These are phyloP conservation scores for Calliopum simillimum DNA, from an alignment of 2,888 invertebrate species.

Conservation along the genomic window DNA sequence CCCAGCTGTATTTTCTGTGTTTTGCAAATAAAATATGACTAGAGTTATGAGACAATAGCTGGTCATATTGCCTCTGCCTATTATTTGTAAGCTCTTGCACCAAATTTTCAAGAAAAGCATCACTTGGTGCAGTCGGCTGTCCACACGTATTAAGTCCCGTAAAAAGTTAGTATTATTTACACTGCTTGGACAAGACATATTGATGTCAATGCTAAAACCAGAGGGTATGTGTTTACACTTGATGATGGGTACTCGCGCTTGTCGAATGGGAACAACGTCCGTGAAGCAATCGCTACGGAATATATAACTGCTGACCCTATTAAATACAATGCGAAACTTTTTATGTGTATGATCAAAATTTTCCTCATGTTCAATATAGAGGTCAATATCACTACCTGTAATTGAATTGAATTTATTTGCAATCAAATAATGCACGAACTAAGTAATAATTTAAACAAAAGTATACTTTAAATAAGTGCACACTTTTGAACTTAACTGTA, in stretches of 20 bases:
- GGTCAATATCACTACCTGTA: constrained; percentile 77
- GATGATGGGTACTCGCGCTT: constrained; percentile 83
- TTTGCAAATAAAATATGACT: constrained; percentile 79
- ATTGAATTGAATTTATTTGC: too few species aligned
- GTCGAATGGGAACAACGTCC: constrained; percentile 74
- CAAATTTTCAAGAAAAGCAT: constrained; percentile 79
- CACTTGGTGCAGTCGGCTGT: constrained; percentile 72
- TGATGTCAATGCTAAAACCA: constrained; percentile 77
- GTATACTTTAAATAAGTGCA: neutral
- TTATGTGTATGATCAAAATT: neutral
- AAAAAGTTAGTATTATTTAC: constrained; percentile 78
- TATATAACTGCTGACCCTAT: constrained; percentile 66
- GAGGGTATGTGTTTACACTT: constrained; percentile 76
- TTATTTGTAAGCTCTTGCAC: constrained; percentile 72
- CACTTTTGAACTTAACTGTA: neutral
- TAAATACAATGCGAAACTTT: constrained; percentile 50
- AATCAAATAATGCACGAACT: too few species aligned
- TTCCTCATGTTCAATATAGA: constrained; percentile 69
- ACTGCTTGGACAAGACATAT: constrained; percentile 78
- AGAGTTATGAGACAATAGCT: constrained; percentile 79
- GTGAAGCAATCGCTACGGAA: constrained; percentile 57
- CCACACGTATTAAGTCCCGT: constrained; percentile 71
- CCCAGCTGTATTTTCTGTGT: constrained; percentile 48
- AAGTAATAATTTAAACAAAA: neutral
- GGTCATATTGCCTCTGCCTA: constrained; percentile 66